Base-by-base conservation (phyloP, 2,888 invertebrate genomes). In the Agriopis marginaria region DNA sequence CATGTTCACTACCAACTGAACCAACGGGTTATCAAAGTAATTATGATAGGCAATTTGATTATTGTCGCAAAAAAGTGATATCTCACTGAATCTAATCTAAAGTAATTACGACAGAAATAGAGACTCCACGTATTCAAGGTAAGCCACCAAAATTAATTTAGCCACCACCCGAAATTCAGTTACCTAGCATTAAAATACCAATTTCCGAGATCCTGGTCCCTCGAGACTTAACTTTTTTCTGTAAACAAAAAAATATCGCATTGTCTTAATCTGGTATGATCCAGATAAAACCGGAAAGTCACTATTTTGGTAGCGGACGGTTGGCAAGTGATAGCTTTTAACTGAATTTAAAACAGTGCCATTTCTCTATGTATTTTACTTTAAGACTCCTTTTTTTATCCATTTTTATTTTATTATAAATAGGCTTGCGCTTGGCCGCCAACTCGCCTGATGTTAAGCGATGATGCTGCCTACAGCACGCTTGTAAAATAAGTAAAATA, bases 201-300 rank as follows among this genome's bases (percentile, higher is more conserved):
- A 68, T 68, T 68, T 68, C 51, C 63, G 51, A 42, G 66, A 44
- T 10, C 59, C 51, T 17, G 17, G 73, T 74, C 66, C 59, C 53
- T 39, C 9, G 54, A 17, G 59, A 63, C 71, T 75, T 72, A 66
- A 64, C 54, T 79, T 70, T 75, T 76, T 68, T 71, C 39, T 68
- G 68, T 75, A 76, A 79, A 76, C 75, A 77, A 76, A 68, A 44
- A 77, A 77, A 76, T 71, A 77, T 80, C 67, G 73, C 62, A 75
- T 62, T 68, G 70, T 72, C 68, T 66, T 77, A 76, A 80, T 76
- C 75, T 71, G 64, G 66, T 76, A 62, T 74, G 59, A 75, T 79
- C 75, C 78, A 70, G 74, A 59, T 67, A 67, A 50, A 61, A 63
- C 69, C 55, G 74, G 71, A 76, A 74, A 77, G 72, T 59, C 74